phyloP scores from a whole-genome alignment of 2,797 vertebrate species.

The Coreius guichenoti region DNA sequence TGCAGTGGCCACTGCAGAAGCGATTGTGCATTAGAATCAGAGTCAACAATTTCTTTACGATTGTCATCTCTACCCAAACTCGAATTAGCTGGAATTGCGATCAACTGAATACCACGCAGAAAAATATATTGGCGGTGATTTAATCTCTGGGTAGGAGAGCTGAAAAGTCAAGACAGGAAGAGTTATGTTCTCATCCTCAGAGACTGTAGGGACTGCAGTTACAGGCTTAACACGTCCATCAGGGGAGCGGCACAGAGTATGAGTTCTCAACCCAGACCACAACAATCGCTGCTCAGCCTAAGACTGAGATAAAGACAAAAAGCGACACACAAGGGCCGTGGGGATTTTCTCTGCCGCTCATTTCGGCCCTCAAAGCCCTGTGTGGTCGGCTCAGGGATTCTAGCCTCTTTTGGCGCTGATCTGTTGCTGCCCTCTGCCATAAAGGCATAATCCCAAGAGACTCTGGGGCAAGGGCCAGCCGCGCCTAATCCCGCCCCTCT shows the following conservation, averaged over 20 bases:
- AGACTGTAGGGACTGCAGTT: conserved; percentile 52
- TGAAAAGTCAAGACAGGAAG: conserved; percentile 38
- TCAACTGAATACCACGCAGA: background rate
- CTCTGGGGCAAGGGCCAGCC: conserved; percentile 65
- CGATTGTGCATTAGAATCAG: background rate
- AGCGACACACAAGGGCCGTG: conserved; percentile 51
- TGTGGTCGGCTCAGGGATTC: conserved; percentile 56
- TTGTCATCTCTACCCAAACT: background rate
- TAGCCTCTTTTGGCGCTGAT: conserved; percentile 56
- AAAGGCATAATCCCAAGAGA: conserved; percentile 71
- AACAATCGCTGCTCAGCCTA: conserved; percentile 47
- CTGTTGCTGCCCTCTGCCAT: conserved; percentile 63
- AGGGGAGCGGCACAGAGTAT: conserved; percentile 49
- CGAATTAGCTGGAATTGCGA: background rate
- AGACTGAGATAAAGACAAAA: conserved; percentile 54
- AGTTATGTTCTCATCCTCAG: conserved; percentile 40
- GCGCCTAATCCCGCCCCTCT: conserved; percentile 65
- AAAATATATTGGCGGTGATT: conserved; percentile 3
- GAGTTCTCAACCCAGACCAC: conserved; percentile 53
- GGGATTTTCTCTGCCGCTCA: conserved; percentile 63
- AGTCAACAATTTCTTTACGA: background rate
- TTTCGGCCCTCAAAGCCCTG: conserved; percentile 62
- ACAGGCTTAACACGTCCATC: conserved; percentile 56
- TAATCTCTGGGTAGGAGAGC: background rate
- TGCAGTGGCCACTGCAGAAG: background rate